Percentiles rank a stretch among this genome's conserved stretches.
Conservation (phyloP, 2,888 invertebrate species). For the Chamaedrilus cognettii region DNA sequence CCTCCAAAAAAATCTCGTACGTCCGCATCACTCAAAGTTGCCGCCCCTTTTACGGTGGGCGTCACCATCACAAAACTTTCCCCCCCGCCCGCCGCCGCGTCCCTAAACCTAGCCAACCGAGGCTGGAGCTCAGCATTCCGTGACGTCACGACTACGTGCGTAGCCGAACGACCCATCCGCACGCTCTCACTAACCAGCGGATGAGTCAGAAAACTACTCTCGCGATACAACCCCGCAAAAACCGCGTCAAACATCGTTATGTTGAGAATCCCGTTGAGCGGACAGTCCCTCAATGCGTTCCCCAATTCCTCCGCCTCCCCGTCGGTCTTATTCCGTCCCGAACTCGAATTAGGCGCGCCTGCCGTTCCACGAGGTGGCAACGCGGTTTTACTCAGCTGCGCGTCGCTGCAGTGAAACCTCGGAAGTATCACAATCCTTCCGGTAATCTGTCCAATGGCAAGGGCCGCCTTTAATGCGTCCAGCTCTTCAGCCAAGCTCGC, state of each 20-base stretch:
- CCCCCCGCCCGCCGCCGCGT: too few species aligned
- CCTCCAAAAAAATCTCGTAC: background rate
- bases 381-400: background rate
- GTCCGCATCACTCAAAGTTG: background rate
- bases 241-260: constrained; percentile 26
- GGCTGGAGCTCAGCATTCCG: background rate
- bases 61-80: too few species aligned
- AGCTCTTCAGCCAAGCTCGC: constrained; percentile 4
- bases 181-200: constrained; percentile 18
- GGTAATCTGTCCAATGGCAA: constrained; percentile 20
- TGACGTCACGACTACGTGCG: background rate
- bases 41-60: background rate
- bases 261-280: constrained; percentile 23
- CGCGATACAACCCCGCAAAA: constrained; percentile 22
- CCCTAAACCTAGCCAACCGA: background rate
- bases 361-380: background rate
- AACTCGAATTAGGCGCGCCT: background rate
- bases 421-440: constrained; percentile 32
- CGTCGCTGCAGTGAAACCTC: constrained; percentile 28
- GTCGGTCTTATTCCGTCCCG: background rate
- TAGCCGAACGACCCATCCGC: background rate
- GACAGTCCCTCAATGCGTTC: constrained; percentile 18
- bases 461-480: constrained; percentile 18
- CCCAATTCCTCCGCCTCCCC: background rate
- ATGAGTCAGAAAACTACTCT: constrained; percentile 27